Base-by-base conservation (phyloP, 2,797 vertebrate genomes). In the Sebastes diploproa region DNA sequence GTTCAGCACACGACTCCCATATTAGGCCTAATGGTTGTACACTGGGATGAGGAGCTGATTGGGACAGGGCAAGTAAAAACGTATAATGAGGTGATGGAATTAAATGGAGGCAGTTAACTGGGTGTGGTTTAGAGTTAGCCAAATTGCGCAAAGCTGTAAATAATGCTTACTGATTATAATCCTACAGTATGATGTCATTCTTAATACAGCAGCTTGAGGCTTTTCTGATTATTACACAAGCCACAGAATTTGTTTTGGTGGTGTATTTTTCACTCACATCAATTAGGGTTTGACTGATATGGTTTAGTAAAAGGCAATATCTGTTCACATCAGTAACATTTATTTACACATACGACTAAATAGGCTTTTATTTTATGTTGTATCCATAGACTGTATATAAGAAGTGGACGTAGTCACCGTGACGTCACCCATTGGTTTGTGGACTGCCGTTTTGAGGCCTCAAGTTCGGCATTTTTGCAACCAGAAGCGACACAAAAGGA, bases 1-100 rank as follows among this genome's bases (percentile, higher is more conserved):
- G 90, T 91, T 92, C 90, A 89, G 87, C 75, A 75, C 86, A 91
- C 71, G 60, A 73, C 78, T 69, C 78, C 77, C 27, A 69, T 52
- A 71, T 82, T 59, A 18, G 78, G 72, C 56, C 27, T 87, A 91
- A 91, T 86, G 83, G 86, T 22, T 84, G 83, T 77, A 81, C 71
- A 36, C 77, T 72, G 67, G 78, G 72, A 84, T 32, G 71, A 82
- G 85, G 77, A 59, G 86, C 77, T 76, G 85, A 76, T 59, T 54
- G 77, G 59, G 59, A 76, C 60, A n/a, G 62, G 54, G 59, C 8
- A 25, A 27, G 55, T 46, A 66, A 84, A 78, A 71, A 74, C 3
- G 50, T 6, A 30, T 84, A 73, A 87, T 81, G 80, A 46, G 72
- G 20, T 38, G 61, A 34, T 75, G 77, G 76, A 88, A 87, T 89